Percentiles rank a stretch among this genome's conserved stretches.
These are phyloP conservation scores for Candoia aspera DNA, from an alignment of 2,113 vertebrate species.

Conservation along the genomic window DNA sequence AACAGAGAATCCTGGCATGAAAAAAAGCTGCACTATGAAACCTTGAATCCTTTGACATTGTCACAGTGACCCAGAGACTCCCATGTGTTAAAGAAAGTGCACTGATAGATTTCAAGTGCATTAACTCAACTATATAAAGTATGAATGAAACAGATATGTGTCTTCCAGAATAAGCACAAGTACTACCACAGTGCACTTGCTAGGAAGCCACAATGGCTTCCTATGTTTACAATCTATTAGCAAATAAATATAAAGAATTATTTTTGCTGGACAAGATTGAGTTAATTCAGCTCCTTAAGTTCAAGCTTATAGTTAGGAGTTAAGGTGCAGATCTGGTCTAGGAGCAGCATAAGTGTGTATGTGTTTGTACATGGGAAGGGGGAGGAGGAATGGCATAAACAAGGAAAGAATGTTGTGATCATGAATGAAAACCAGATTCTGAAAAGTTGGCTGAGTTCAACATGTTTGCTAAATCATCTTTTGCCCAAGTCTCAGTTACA, in stretches of 20 bases:
- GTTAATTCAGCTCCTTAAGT: constrained; percentile 14
- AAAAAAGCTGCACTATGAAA: not conserved
- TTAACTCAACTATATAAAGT: not conserved
- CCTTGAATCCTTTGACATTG: not conserved
- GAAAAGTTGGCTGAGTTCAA: constrained; percentile 56
- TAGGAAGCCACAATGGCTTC: not conserved
- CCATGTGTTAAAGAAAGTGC: not conserved
- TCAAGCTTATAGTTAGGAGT: constrained; percentile 30
- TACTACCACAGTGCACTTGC: not conserved
- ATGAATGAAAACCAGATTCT: constrained; percentile 60
- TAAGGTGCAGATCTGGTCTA: constrained; percentile 36
- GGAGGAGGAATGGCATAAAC: constrained; percentile 55
- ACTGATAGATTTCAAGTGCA: not conserved
- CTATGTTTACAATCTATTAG: not conserved
- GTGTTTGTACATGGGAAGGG: not conserved
- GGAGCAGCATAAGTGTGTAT: constrained; percentile 42
- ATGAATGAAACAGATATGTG: not conserved
- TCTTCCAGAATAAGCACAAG: not conserved
- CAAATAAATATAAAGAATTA: not conserved
- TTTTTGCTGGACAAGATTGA: not conserved
- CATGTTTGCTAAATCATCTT: constrained; percentile 48
- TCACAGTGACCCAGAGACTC: not conserved
- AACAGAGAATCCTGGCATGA: not conserved
- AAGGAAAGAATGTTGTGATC: constrained; percentile 60
- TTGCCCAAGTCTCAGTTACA: constrained; percentile 46